Percentiles rank a stretch among this genome's conserved stretches.
Evolutionary conservation across 2,888 invertebrate species (phyloP).

Genomic region (Drosophila tripunctata): DNA sequence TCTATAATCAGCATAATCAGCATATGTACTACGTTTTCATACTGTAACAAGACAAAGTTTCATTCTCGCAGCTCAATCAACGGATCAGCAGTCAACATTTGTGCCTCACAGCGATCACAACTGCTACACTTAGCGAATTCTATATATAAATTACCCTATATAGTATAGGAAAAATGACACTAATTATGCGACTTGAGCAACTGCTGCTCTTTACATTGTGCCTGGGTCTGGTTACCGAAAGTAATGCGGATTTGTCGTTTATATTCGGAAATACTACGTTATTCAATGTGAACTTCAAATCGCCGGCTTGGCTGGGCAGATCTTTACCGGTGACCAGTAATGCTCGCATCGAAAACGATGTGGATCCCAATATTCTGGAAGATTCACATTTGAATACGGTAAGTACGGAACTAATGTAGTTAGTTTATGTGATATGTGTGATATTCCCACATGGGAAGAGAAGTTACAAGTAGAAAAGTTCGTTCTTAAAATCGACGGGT

Average conservation of each 20-base stretch:
- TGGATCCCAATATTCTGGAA: conserved; percentile 78
- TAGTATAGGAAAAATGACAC: conserved; percentile 29
- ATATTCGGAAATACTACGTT: conserved; percentile 66
- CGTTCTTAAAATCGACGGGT: background rate
- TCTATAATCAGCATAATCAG: conserved; percentile 26
- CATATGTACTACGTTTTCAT: conserved; percentile 27
- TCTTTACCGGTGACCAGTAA: conserved; percentile 30
- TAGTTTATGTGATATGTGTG: too few species aligned
- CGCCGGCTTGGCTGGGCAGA: conserved; percentile 50
- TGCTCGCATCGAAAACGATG: conserved; percentile 40
- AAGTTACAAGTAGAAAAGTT: background rate
- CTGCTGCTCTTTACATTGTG: conserved; percentile 34
- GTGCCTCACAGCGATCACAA: conserved; percentile 47
- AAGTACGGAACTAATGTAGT: conserved; percentile 25
- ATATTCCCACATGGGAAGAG: too few species aligned
- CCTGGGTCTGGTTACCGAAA: conserved; percentile 23
- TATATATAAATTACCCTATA: background rate
- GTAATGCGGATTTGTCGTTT: conserved; percentile 56
- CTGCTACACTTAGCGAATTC: conserved; percentile 7
- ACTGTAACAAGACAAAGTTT: conserved; percentile 58
- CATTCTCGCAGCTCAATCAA: conserved; percentile 49
- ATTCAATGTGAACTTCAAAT: conserved; percentile 67
- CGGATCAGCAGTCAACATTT: conserved; percentile 63
- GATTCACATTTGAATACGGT: conserved; percentile 80
- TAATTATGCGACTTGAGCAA: conserved; percentile 13